Conservation (phyloP, 2,888 invertebrate species). For the Norana najaformis region DNA sequence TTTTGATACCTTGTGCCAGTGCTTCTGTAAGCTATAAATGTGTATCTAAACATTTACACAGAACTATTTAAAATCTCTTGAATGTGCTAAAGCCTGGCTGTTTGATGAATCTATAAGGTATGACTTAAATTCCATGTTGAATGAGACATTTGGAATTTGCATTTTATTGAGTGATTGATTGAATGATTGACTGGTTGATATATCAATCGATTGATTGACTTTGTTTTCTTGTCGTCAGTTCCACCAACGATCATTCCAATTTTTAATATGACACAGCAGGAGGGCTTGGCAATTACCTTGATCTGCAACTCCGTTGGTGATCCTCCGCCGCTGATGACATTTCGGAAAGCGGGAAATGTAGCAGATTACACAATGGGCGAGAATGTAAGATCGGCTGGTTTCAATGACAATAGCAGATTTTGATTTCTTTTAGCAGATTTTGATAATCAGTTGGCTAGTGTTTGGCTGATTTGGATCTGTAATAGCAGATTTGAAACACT, state of each 20-base stretch:
- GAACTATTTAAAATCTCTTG: no score
- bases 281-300: conserved; percentile 34
- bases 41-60: no score
- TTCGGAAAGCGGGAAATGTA: conserved; percentile 38
- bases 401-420: no score
- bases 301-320: conserved; percentile 46
- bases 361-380: conserved; percentile 29
- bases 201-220: no score
- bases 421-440: not conserved
- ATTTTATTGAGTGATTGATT: no score
- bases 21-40: no score
- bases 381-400: conserved; percentile 28
- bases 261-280: conserved; percentile 32
- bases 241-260: conserved; percentile 32
- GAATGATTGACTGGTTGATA: no score
- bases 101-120: no score
- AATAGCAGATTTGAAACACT: not conserved
- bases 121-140: no score
- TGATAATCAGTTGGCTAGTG: not conserved
- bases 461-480: not conserved
- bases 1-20: not conserved
- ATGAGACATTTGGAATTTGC: no score
- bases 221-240: conserved; percentile 25
- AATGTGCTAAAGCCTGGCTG: no score
- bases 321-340: conserved; percentile 43